A percentile compares a stretch with the other conserved stretches of the same genome.
Evolutionary conservation across 2,113 vertebrate species (phyloP).

Genomic region (Melanerpes aurifrons): DNA sequence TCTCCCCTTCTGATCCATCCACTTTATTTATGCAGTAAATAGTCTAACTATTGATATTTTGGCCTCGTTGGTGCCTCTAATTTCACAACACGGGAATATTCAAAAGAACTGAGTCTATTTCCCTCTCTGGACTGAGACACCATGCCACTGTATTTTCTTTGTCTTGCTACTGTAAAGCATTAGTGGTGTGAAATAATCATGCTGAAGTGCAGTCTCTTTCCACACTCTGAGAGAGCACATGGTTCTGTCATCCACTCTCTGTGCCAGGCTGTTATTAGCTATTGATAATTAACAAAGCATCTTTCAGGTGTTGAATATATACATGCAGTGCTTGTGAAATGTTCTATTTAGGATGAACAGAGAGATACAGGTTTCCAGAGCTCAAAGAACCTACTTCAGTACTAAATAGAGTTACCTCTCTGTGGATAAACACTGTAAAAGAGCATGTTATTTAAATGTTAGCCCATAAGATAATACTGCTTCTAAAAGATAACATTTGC

Average conservation of each 20-base stretch:
- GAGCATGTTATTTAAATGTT: background rate
- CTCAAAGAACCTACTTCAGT: background rate
- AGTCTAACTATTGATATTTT: too few species aligned
- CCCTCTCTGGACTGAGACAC: too few species aligned
- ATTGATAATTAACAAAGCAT: background rate
- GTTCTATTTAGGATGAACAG: background rate
- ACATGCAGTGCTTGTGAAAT: background rate
- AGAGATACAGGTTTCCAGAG: background rate
- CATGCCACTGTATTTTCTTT: background rate
- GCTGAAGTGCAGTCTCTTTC: background rate
- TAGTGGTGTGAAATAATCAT: background rate
- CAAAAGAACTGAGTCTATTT: too few species aligned
- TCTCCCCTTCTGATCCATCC: too few species aligned
- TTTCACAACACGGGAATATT: too few species aligned
- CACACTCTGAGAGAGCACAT: background rate
- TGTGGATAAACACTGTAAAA: background rate
- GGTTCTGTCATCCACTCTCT: background rate
- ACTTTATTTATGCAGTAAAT: too few species aligned
- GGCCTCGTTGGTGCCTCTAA: too few species aligned
- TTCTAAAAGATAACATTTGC: background rate
- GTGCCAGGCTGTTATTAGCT: accelerated
- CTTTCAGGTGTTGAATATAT: background rate
- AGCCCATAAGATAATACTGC: background rate
- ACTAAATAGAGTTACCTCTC: background rate
- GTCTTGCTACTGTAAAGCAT: background rate